Conservation (phyloP, 53 echinoderm and acorn worm genomes). For the Paracentrotus lividus region DNA sequence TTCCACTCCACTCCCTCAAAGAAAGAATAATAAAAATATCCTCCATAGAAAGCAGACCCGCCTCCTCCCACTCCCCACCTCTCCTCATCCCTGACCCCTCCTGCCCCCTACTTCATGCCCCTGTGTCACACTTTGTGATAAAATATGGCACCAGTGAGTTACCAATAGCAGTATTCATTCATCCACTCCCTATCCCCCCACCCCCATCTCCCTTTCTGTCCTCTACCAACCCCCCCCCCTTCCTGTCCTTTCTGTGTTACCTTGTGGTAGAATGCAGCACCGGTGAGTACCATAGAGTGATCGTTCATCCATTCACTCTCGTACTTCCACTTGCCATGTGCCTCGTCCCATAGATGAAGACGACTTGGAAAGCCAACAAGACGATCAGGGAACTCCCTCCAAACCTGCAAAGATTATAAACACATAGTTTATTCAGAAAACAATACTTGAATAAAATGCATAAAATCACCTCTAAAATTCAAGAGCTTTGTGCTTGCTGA, state of each 20-base stretch:
- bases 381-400: slow-evolving; percentile 98
- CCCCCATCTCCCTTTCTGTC: neutral
- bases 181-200: neutral
- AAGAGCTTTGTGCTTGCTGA: neutral
- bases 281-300: slow-evolving; percentile 95
- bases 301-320: slow-evolving; percentile 99
- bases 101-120: no score
- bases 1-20: no score
- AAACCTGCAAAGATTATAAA: slow-evolving; percentile 77
- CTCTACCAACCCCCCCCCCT: neutral
- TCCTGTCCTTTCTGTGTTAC: slow-evolving; percentile 51
- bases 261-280: slow-evolving; percentile 99
- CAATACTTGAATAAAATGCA: no score
- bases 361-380: slow-evolving; percentile 96
- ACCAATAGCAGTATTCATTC: no score
- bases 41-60: no score
- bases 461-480: neutral
- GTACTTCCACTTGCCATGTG: slow-evolving; percentile 93
- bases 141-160: no score
- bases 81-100: no score
- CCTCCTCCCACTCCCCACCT: no score
- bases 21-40: no score
- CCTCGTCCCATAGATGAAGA: slow-evolving; percentile 95
- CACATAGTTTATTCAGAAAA: no score
- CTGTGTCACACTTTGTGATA: no score